These are phyloP conservation scores for Cotesia congregata DNA, from an alignment of 2,888 invertebrate species.

Conservation along the genomic window DNA sequence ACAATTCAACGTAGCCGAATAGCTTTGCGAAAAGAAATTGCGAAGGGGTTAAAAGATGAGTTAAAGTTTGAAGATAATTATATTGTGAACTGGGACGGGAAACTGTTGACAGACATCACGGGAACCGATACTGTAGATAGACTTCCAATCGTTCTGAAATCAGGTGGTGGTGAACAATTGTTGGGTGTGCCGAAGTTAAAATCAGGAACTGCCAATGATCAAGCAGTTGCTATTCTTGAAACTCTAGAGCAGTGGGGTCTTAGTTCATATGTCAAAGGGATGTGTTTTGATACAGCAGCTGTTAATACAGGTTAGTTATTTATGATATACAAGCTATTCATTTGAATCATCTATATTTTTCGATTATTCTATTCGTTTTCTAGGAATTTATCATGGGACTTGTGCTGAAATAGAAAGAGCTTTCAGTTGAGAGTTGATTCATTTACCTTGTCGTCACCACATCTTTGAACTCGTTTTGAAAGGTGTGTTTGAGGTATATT, in stretches of 20 bases:
- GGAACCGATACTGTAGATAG: neutral
- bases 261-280: neutral
- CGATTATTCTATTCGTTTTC: too few relatives aligned
- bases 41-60: neutral
- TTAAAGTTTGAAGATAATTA: neutral
- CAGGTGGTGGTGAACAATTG: neutral
- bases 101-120: neutral
- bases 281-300: neutral
- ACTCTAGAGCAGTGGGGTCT: neutral
- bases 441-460: neutral
- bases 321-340: neutral
- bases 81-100: neutral
- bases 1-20: neutral
- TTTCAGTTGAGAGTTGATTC: neutral
- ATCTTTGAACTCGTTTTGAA: neutral
- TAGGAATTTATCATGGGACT: neutral
- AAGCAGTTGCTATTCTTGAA: neutral
- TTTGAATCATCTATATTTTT: neutral
- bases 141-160: neutral
- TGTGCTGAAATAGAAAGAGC: neutral
- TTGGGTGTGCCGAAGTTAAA: constrained; percentile 2
- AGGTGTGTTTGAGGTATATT: constrained; percentile 13
- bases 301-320: constrained; percentile 1
- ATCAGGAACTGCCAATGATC: neutral
- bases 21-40: neutral